Base-by-base conservation (phyloP, 2,113 vertebrate species). In the Heliornis fulica region DNA sequence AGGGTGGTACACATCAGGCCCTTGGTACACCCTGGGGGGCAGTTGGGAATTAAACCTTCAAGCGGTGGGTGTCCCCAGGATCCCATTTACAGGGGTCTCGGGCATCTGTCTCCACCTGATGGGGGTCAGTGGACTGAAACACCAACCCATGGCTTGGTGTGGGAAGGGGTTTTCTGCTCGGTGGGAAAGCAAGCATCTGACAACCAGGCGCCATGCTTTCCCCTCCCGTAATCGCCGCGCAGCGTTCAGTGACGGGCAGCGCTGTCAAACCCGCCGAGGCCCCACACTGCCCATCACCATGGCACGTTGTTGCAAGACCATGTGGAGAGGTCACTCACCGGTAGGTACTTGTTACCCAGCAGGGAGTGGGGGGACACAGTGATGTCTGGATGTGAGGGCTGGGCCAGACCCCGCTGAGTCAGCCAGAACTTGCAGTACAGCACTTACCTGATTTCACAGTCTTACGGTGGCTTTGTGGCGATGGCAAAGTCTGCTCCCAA, bases 191-290 rank as follows among this genome's bases (percentile, higher is more conserved):
- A 78, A 32, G 9, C 28, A n/a, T 6, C 40, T 43, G 77, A n/a
- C 0, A 18, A 41, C 18, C 2, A 1, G 41, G 9, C 40, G 38
- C 36, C 25, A 4, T 4, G 19, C 16, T 54, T 70, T 53, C 9
- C n/a, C 10, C 15, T 31, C 41, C 32, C 1, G 0, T 14, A 32
- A 17, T 38, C 29, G 15, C 34, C 6, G 29, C 3, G 2, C n/a
- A 63, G 31, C 1, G 0, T 41, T 38, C 34, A 40, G 15, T 5
- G 40, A 15, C 29, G 46, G 46, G 32, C 25, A 50, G 34, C 71
- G 12, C 22, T n/a, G 46, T n/a, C 53, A 26, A 53, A 20, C 10
- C 36, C 45, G 29, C 25, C 11, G 45, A n/a, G 18, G 21, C 23
- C 9, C 32, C 46, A 53, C 22, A 31, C 36, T 2, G 3, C 34